phyloP scores from a whole-genome alignment of 2,888 invertebrate species.

The Callosobruchus maculatus region DNA sequence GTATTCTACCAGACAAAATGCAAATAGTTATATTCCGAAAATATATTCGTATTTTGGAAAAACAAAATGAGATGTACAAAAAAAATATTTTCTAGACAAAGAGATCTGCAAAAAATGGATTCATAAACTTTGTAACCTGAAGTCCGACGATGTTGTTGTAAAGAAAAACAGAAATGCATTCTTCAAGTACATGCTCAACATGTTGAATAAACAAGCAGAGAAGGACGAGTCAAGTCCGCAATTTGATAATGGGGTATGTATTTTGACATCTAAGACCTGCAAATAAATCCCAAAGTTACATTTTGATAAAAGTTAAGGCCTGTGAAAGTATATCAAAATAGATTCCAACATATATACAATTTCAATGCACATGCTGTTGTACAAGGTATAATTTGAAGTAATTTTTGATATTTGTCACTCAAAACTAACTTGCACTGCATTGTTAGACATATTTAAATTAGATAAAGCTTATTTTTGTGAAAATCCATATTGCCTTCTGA shows the following conservation, averaged over 20 bases:
- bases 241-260: slow-evolving; percentile 9
- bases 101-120: slow-evolving; percentile 51
- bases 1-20: too few relatives aligned
- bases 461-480: too few relatives aligned
- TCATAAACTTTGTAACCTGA: slow-evolving; percentile 45
- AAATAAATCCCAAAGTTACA: too few relatives aligned
- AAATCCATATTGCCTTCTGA: too few relatives aligned
- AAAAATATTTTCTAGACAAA: slow-evolving; percentile 38
- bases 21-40: background rate
- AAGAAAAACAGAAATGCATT: slow-evolving; percentile 56
- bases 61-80: background rate
- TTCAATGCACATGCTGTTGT: too few relatives aligned
- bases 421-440: too few relatives aligned
- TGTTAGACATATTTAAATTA: too few relatives aligned
- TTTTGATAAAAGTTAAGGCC: too few relatives aligned
- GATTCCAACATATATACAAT: too few relatives aligned
- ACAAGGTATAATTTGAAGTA: too few relatives aligned
- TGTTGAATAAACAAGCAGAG: slow-evolving; percentile 39
- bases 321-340: too few relatives aligned
- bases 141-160: slow-evolving; percentile 48
- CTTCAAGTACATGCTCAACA: slow-evolving; percentile 52
- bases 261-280: slow-evolving; percentile 10
- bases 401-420: too few relatives aligned
- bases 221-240: slow-evolving; percentile 19
- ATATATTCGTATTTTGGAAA: background rate